phyloP scores from a whole-genome alignment of 1,140 invertebrate genomes.

The Phenacoccus solenopsis region DNA sequence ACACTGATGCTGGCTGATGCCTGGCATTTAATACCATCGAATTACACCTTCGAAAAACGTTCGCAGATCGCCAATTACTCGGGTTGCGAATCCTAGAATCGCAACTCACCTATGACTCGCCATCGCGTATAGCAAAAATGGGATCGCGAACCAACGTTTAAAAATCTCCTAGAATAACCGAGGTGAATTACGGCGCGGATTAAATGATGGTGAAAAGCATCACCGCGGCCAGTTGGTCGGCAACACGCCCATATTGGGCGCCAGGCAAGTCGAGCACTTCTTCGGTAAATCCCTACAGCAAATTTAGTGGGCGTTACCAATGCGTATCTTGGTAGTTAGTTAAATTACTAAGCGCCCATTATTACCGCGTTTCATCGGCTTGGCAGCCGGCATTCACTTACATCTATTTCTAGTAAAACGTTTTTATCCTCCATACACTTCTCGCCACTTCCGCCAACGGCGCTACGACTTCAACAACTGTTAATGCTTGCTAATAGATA shows the following conservation, averaged over 20 bases:
- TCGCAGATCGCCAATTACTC: too few relatives aligned
- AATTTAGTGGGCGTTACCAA: conserved; percentile 8
- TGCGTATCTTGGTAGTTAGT: conserved; percentile 17
- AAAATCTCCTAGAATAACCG: not conserved
- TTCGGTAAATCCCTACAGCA: conserved; percentile 5
- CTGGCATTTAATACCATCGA: too few relatives aligned
- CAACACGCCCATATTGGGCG: conserved; percentile 8
- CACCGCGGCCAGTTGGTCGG: conserved; percentile 6
- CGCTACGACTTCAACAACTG: not conserved
- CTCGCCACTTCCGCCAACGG: conserved; percentile 15
- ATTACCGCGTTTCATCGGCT: conserved; percentile 15
- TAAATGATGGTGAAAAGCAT: not conserved
- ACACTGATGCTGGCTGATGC: too few relatives aligned
- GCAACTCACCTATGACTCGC: too few relatives aligned
- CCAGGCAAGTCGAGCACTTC: conserved; percentile 6
- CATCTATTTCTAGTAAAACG: conserved; percentile 15
- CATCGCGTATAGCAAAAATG: not conserved
- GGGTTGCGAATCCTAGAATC: too few relatives aligned
- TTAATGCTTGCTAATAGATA: conserved; percentile 13
- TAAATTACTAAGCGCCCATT: conserved; percentile 13
- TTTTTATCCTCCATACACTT: not conserved
- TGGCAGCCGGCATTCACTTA: conserved; percentile 13
- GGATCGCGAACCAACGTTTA: not conserved
- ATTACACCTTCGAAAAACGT: too few relatives aligned
- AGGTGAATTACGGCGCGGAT: not conserved